Evolutionary conservation across 2,888 invertebrate genomes (phyloP), one percentile per base, ranked within the genome.

Genomic region (Lasioglossum calceatum): DNA sequence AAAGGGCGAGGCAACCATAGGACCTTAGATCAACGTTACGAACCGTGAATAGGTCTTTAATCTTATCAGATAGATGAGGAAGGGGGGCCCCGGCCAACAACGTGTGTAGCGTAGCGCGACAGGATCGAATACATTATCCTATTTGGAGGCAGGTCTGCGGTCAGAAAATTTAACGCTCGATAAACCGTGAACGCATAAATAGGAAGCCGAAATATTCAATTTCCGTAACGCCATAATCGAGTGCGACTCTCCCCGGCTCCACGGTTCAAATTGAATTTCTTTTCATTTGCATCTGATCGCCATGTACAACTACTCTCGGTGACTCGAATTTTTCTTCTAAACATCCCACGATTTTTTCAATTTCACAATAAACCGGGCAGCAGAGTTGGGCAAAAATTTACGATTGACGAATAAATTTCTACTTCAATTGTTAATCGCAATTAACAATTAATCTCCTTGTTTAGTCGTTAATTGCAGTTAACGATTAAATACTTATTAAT

Each of bases 111-210:
- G 67, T 36, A 36, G 67, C 67, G 67, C 36, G 71, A 82, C 82
- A 82, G 82, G 82, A 82, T 87, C 86, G 85, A 82, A 87, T 85
- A 79, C 82, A 85, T 85, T 82, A 87, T 82, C 81, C 84, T 86
- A 82, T 84, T 88, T 88, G 79, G 73, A 58, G 50, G 39, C 79
- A 54, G 71, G 73, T 58, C 54, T 27, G 58, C 61, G n/a, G n/a
- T 47, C 44, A 47, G 64, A 81, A 36, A 81, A 79, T 82, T 88
- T 67, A 81, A 87, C 70, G 86, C 64, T 44, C 84, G 88, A 84
- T 86, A 89, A 87, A 87, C 73, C 73, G 78, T 73, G 78, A 82
- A 81, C 81, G 86, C 78, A 86, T 86, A 85, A 86, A 86, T 86
- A 74, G 77, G 44, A 61, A 72, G 42, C 44, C 44, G 16, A 87